phyloP scores from a whole-genome alignment of 2,113 vertebrate genomes.

The Chloebia gouldiae region DNA sequence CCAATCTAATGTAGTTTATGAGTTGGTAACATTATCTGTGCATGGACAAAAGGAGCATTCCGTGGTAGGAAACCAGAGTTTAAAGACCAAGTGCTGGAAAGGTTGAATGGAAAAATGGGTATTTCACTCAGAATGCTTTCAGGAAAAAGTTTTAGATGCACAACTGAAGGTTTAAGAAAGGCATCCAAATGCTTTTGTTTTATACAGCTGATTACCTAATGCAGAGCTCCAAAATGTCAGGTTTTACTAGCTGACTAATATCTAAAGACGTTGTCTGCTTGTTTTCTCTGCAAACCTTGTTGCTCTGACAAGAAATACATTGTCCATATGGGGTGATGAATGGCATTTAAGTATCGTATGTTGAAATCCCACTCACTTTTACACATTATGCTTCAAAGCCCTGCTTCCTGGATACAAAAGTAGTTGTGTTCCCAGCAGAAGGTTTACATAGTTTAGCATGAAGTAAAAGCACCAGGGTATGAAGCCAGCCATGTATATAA shows the following conservation, averaged over 20 bases:
- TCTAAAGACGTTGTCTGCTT: background rate
- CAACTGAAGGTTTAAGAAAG: background rate
- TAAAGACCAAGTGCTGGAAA: background rate
- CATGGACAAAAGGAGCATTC: background rate
- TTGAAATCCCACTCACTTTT: slow-evolving; percentile 64
- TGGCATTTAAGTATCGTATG: slow-evolving; percentile 27
- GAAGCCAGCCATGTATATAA: slow-evolving; percentile 54
- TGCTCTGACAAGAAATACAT: slow-evolving; percentile 54
- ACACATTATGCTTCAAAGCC: slow-evolving; percentile 56
- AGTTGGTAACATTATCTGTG: background rate
- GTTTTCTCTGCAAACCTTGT: slow-evolving; percentile 28
- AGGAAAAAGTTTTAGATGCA: background rate
- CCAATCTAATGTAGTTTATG: background rate
- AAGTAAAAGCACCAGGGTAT: slow-evolving; percentile 40
- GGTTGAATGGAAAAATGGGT: background rate
- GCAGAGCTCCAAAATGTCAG: background rate
- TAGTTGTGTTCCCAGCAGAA: slow-evolving; percentile 62
- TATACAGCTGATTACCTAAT: background rate
- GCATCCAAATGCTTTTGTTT: background rate
- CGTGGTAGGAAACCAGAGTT: background rate
- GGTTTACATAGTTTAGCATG: slow-evolving; percentile 57
- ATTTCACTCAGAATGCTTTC: background rate
- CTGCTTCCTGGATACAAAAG: slow-evolving; percentile 63
- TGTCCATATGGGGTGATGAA: slow-evolving; percentile 43
- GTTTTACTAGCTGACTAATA: slow-evolving; percentile 27